These are phyloP conservation scores for Monochamus alternatus DNA, from an alignment of 2,888 invertebrate genomes.

Conservation along the genomic window DNA sequence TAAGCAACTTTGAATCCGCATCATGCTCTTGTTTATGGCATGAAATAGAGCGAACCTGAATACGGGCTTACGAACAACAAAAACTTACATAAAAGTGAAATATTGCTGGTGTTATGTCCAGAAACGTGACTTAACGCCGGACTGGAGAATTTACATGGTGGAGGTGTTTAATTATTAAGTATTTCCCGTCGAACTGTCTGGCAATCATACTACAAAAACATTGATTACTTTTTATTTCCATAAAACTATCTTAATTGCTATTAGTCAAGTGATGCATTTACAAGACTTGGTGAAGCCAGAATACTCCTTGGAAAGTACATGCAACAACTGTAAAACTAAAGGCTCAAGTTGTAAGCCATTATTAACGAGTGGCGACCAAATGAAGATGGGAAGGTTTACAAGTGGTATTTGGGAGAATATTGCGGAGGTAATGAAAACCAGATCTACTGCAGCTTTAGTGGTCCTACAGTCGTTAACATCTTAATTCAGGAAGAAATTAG, in stretches of 20 bases:
- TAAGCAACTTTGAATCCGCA: constrained; percentile 42
- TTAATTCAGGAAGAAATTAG: too few species aligned
- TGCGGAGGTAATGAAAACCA: too few species aligned
- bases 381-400: too few species aligned
- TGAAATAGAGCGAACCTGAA: constrained; percentile 44
- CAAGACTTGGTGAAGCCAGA: background rate
- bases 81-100: constrained; percentile 58
- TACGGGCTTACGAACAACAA: constrained; percentile 40
- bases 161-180: constrained; percentile 2
- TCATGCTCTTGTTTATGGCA: constrained; percentile 46
- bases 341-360: too few species aligned
- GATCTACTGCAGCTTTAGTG: too few species aligned
- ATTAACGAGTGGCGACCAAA: too few species aligned
- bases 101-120: constrained; percentile 54
- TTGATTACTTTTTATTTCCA: too few species aligned
- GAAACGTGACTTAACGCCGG: constrained; percentile 56
- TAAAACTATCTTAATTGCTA: too few species aligned
- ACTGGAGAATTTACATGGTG: constrained; percentile 38
- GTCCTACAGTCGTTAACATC: too few species aligned
- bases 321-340: too few species aligned
- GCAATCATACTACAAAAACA: too few species aligned
- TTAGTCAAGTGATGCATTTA: background rate
- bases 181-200: background rate
- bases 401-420: too few species aligned
- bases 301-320: background rate